Evolutionary conservation across 2,888 invertebrate genomes (phyloP), one percentile per base, ranked within the genome.

Genomic region (Chalcis sispes): DNA sequence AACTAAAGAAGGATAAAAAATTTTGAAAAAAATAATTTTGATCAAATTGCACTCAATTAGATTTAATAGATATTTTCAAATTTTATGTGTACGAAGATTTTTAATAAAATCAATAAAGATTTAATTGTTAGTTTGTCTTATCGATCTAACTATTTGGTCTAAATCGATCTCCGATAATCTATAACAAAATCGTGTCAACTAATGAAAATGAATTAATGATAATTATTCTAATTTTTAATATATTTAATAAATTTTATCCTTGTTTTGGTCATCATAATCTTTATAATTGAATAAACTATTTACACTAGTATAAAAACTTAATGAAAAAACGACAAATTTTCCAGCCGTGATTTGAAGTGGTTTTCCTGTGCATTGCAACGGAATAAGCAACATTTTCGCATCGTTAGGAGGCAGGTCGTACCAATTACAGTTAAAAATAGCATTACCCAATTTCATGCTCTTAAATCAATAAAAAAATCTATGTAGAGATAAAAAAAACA

Each of bases 281-380:
- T n/a, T n/a, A n/a, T n/a, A n/a, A n/a, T n/a, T n/a, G n/a, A n/a
- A n/a, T n/a, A n/a, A n/a, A n/a, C n/a, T 7, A 73, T 81, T 79
- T 72, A 85, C 85, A 15, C 69, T 78, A 20, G 81, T 80, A 50
- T 84, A 85, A 20, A 83, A 61, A 77, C 80, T 71, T 69, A 82
- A 78, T 0, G 83, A 85, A 48, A 85, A 83, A 0, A 66, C 75
- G 13, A 80, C 69, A 40, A 85, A 85, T 79, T 85, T 85, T 3
- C 83, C 85, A 3, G 85, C 85, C 0, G 83, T 85, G 7, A 85
- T 75, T 32, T 80, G 72, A 20, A 85, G 76, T 5, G 85, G 85
- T 18, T 71, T 79, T 5, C 73, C 65, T 1, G 82, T 78, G 70
- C 81, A 79, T 27, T 69, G 23, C 69, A 82, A 80, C 18, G 85